Base-by-base conservation (phyloP, 2,888 invertebrate species). In the Drosophila falleni region DNA sequence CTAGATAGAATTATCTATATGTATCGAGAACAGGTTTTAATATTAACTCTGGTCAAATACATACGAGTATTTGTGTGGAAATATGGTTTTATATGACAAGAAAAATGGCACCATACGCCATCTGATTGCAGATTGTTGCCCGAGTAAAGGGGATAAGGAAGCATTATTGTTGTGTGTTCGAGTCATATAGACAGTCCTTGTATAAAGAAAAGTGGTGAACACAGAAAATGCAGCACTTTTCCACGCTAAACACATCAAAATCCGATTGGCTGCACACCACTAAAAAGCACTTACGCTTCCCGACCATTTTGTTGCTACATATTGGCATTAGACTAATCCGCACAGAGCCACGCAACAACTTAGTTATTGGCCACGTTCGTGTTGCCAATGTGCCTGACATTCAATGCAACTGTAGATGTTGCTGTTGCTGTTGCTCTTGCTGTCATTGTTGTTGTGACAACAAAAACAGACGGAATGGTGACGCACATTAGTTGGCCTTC, bases 301-400 rank as follows among this genome's bases (percentile, higher is more conserved):
- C 8, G 63, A 56, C 44, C 55, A 56, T 47, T 63, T 64, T 71
- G 78, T 68, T 70, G 78, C 74, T 54, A 77, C 79, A 76, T 82
- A 85, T 85, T 81, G 83, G 77, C 85, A 87, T 85, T 81, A 82
- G 77, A 74, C 79, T 82, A 85, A 86, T 82, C 87, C 74, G 68
- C 72, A 77, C 66, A 60, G 35, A 37, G 5, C 58, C 63, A 67
- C 74, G 67, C 75, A 75, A 74, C 72, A 86, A 79, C 75, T 81
- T 76, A 71, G 78, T 80, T 81, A 78, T 84, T 78, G 80, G 79
- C 74, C 80, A 74, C 63, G 64, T 58, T 56, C 55, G 11, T 44
- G 11, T 44, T 33, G 55, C 44, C 49, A 23, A 23, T 47, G 15
- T 15, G 42, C 11, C 23, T 26, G 44, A 23, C 44, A 44, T 49